A percentile compares a stretch with the other conserved stretches of the same genome.
Evolutionary conservation across 2,113 vertebrate genomes (phyloP).

Genomic region (Phyllopteryx taeniolatus): DNA sequence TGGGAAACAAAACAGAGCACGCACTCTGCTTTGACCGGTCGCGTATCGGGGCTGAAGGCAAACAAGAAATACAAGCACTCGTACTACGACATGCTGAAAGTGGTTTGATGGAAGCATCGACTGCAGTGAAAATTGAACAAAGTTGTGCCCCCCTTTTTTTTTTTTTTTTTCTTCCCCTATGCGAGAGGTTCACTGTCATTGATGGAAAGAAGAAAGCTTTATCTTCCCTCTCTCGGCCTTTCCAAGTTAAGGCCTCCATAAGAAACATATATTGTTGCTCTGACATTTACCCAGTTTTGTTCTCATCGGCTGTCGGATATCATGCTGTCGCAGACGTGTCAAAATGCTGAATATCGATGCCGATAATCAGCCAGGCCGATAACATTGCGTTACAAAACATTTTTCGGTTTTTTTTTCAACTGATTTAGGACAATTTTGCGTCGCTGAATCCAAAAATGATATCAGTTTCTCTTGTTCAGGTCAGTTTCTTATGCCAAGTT

Average conservation of each 20-base stretch:
- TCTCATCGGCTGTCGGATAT: too few relatives aligned
- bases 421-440: too few relatives aligned
- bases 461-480: too few relatives aligned
- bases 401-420: too few relatives aligned
- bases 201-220: conserved; percentile 9
- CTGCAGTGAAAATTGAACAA: conserved; percentile 16
- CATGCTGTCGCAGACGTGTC: too few relatives aligned
- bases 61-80: not conserved
- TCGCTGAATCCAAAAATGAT: too few relatives aligned
- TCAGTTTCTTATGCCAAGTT: too few relatives aligned
- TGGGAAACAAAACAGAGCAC: conserved; percentile 20
- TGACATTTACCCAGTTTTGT: too few relatives aligned
- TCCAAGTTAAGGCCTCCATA: conserved; percentile 4
- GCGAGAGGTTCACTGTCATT: not conserved
- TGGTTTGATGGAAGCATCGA: conserved; percentile 10
- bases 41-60: not conserved
- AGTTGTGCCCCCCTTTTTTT: not conserved
- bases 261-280: too few relatives aligned
- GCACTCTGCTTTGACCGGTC: not conserved
- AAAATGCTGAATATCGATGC: too few relatives aligned
- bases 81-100: not conserved
- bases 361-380: too few relatives aligned
- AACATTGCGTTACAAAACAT: too few relatives aligned
- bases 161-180: not conserved
- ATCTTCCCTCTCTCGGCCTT: conserved; percentile 27